Evolutionary conservation across 1,140 invertebrate species (phyloP).

Genomic region (Musca domestica): DNA sequence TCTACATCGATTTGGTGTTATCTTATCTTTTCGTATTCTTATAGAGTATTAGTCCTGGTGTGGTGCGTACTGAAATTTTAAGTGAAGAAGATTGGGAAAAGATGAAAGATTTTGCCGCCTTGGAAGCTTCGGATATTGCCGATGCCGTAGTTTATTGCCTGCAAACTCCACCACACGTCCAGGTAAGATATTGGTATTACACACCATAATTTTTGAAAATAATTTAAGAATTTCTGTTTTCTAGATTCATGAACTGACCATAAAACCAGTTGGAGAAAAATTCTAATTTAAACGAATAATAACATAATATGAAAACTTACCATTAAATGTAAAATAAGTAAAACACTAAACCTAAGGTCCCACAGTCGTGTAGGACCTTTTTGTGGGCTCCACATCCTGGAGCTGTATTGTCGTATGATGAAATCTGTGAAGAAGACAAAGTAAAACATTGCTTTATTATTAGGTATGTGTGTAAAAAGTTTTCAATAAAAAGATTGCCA

Average conservation of each 20-base stretch:
- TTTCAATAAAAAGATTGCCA: too few relatives aligned
- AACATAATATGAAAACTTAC: slow-evolving; percentile 33
- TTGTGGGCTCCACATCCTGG: slow-evolving; percentile 54
- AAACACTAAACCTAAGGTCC: slow-evolving; percentile 52
- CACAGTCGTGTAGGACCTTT: slow-evolving; percentile 54
- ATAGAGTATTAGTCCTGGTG: slow-evolving; percentile 62
- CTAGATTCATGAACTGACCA: slow-evolving; percentile 26
- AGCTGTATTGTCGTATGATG: slow-evolving; percentile 30
- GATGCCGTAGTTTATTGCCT: slow-evolving; percentile 58
- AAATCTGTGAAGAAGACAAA: slow-evolving; percentile 33
- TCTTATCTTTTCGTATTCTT: slow-evolving; percentile 28
- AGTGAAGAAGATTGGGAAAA: neutral
- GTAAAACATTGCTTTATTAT: neutral
- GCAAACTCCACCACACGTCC: slow-evolving; percentile 56
- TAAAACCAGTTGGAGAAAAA: slow-evolving; percentile 23
- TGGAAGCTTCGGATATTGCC: slow-evolving; percentile 57
- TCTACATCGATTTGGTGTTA: too few relatives aligned
- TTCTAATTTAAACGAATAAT: neutral
- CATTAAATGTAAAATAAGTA: slow-evolving; percentile 54
- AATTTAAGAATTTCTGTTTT: neutral
- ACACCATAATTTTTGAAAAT: neutral
- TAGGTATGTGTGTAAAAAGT: neutral
- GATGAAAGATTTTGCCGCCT: slow-evolving; percentile 34
- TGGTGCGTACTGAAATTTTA: slow-evolving; percentile 59
- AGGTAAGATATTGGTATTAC: slow-evolving; percentile 43